Evolutionary conservation across 2,113 vertebrate species (phyloP).

Genomic region (Pseudopodoces humilis): DNA sequence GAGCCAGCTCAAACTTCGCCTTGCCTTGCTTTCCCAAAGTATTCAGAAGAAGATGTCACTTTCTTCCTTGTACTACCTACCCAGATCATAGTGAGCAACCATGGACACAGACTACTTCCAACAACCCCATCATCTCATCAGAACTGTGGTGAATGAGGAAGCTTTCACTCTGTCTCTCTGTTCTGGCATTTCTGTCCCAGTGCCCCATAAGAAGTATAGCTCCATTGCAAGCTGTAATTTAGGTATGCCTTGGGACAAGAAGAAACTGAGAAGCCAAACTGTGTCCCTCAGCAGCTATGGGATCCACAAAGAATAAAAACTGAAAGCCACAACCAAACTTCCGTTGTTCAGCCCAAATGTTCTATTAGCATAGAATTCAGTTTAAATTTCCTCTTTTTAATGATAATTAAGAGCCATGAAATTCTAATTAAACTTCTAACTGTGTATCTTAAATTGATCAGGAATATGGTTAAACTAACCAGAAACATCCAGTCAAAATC

Average conservation of each 20-base stretch:
- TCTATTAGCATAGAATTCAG: background rate
- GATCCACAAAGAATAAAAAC: background rate
- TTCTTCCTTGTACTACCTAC: background rate
- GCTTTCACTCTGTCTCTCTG: background rate
- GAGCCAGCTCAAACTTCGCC: background rate
- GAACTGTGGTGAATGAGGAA: background rate
- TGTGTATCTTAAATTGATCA: slow-evolving; percentile 23
- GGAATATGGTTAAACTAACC: slow-evolving; percentile 12
- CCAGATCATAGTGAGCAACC: background rate
- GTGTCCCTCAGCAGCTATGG: background rate
- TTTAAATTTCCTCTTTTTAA: slow-evolving; percentile 2
- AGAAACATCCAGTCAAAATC: slow-evolving; percentile 18
- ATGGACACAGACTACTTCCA: background rate
- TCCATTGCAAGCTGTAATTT: background rate
- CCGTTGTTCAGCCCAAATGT: background rate
- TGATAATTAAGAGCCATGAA: background rate
- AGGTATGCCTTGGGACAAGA: background rate
- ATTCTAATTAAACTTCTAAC: slow-evolving; percentile 18
- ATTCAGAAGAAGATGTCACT: background rate
- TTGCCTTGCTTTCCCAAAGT: background rate
- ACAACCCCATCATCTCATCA: background rate
- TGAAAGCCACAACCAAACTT: background rate
- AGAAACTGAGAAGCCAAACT: background rate
- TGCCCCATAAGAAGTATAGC: background rate
- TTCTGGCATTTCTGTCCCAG: background rate